phyloP scores from a whole-genome alignment of 1,140 invertebrate species.

The Pristionchus pacificus region DNA sequence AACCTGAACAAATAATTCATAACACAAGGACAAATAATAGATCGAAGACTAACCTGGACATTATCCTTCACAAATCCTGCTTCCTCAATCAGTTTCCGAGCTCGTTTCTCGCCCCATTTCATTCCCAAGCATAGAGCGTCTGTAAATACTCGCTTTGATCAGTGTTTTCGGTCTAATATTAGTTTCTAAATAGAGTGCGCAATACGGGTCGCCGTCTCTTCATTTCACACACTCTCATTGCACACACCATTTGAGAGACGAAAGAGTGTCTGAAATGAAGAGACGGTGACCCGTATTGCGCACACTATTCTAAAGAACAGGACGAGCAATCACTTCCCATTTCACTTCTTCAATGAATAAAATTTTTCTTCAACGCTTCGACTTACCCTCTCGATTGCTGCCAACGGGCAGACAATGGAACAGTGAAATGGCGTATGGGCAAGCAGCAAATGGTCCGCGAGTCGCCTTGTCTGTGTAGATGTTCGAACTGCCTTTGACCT shows the following conservation, averaged over 20 bases:
- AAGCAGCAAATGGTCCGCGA: conserved; percentile 25
- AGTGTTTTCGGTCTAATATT: neutral
- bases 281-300: too few relatives aligned
- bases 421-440: conserved; percentile 36
- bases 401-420: conserved; percentile 50
- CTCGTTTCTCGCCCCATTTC: neutral
- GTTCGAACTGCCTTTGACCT: conserved; percentile 32
- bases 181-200: too few relatives aligned
- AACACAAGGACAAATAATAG: neutral
- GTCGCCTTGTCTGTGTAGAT: conserved; percentile 34
- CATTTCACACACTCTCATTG: too few relatives aligned
- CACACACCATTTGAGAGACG: too few relatives aligned
- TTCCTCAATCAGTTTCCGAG: neutral
- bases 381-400: conserved; percentile 35
- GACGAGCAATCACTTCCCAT: too few relatives aligned
- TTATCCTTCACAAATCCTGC: neutral
- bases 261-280: too few relatives aligned
- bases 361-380: neutral
- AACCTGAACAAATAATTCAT: neutral
- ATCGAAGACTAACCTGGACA: neutral
- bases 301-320: too few relatives aligned
- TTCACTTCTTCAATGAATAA: too few relatives aligned
- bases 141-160: neutral
- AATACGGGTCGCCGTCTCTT: too few relatives aligned
- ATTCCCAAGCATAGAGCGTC: neutral